Base-by-base conservation (phyloP, 1,140 invertebrate species). In the Drosophila chauvacae region DNA sequence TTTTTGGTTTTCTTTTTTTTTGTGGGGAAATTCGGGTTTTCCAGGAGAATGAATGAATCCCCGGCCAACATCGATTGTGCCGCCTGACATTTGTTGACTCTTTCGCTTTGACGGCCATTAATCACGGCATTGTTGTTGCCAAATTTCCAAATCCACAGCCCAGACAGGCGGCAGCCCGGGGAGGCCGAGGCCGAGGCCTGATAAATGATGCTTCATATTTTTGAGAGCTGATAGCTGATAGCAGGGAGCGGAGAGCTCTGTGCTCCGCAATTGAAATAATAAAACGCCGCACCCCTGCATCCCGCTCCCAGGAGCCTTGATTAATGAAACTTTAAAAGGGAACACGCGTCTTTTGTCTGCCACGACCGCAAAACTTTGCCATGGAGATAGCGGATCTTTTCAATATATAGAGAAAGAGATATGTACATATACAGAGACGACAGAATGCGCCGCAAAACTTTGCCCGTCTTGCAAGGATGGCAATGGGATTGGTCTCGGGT, bases 61-160 rank as follows among this genome's bases (percentile, higher is more conserved):
- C 28, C 39, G 14, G 7, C 42, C 23, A 16, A 16, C 60, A 35
- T 35, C 45, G 61, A 66, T 41, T 66, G 70, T n/a, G 45, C 13
- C 59, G 81, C 62, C 60, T 87, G 83, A 87, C 83, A 87, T 87
- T 87, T 87, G 83, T 87, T 87, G 83, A 87, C 83, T 87, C 83
- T 87, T 87, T 86, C 83, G 83, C 84, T 87, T 87, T 87, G 83
- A 87, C 83, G 86, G 83, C 83, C 84, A 87, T 87, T 87, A 88
- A 88, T 87, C 85, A 90, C 70, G 81, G 65, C 86, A 90, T 90
- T 90, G 86, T 88, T 81, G 85, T 82, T 85, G 81, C 81, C 85
- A 90, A 85, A 39, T 56, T 90, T 90, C 68, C 66, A 80, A 86
- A 87, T 88, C 80, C 84, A 79, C 74, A 81, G 51, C 33, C 72